Conservation (phyloP, 2,797 vertebrate species). For the Amniataba percoides region DNA sequence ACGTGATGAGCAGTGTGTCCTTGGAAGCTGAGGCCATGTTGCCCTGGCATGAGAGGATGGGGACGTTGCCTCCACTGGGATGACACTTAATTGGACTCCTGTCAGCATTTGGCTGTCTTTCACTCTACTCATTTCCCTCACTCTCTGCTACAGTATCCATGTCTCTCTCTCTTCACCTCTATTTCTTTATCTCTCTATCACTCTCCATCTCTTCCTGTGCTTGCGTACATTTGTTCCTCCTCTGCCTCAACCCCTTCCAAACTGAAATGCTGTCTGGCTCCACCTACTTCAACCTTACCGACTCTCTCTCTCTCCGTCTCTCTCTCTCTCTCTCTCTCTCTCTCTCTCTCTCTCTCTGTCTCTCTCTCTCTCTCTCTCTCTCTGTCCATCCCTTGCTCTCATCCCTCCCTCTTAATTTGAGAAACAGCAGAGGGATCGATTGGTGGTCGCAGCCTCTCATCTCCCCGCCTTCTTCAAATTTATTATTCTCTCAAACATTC, state of each 20-base stretch:
- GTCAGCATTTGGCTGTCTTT: slow-evolving; percentile 77
- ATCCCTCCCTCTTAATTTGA: slow-evolving; percentile 77
- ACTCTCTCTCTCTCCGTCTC: too few relatives aligned
- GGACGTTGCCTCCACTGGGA: slow-evolving; percentile 68
- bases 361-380: slow-evolving; percentile 20
- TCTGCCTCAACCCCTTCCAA: slow-evolving; percentile 11
- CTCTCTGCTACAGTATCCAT: slow-evolving; percentile 43
- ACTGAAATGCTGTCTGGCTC: slow-evolving; percentile 18
- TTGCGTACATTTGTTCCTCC: slow-evolving; percentile 17
- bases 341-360: slow-evolving; percentile 13
- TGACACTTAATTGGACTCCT: slow-evolving; percentile 79
- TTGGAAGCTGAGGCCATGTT: slow-evolving; percentile 61
- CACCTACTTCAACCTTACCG: slow-evolving; percentile 19
- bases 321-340: slow-evolving; percentile 1
- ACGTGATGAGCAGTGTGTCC: slow-evolving; percentile 57
- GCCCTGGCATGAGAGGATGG: slow-evolving; percentile 59
- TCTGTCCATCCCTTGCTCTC: slow-evolving; percentile 39
- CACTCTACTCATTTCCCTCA: slow-evolving; percentile 51
- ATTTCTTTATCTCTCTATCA: slow-evolving; percentile 9
- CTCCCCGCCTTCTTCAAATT: slow-evolving; percentile 61
- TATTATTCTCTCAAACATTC: slow-evolving; percentile 77
- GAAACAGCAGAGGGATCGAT: slow-evolving; percentile 79
- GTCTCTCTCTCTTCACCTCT: slow-evolving; percentile 5
- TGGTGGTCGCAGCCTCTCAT: slow-evolving; percentile 72
- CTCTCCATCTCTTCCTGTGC: slow-evolving; percentile 9